Percentiles rank a stretch among this genome's conserved stretches.
Conservation (phyloP, 2,797 vertebrate genomes). For the Eleutherodactylus coqui region DNA sequence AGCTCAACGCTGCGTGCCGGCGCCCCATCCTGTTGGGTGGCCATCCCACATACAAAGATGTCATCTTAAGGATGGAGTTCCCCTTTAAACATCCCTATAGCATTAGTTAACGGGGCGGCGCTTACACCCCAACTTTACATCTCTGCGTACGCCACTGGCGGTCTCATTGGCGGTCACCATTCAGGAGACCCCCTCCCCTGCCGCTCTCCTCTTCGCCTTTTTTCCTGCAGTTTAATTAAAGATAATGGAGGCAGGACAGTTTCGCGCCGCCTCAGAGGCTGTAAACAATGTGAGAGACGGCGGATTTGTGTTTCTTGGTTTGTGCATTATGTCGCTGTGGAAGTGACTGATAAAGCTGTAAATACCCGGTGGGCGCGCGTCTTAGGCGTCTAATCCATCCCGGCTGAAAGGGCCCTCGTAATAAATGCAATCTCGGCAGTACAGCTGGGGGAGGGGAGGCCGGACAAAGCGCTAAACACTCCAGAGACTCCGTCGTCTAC, state of each 20-base stretch:
- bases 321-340: slow-evolving; percentile 17
- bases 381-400: background rate
- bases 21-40: too few species aligned
- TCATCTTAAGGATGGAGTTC: too few species aligned
- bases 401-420: background rate
- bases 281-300: slow-evolving; percentile 26
- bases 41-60: too few species aligned
- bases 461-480: too few species aligned
- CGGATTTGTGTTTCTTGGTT: background rate
- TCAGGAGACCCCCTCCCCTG: background rate
- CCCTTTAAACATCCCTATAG: too few species aligned
- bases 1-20: too few species aligned
- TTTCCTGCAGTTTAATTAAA: slow-evolving; percentile 52
- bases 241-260: slow-evolving; percentile 24
- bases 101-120: too few species aligned
- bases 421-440: background rate
- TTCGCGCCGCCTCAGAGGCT: slow-evolving; percentile 17
- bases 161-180: background rate
- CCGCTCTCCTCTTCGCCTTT: background rate
- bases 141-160: too few species aligned
- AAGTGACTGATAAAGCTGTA: slow-evolving; percentile 43
- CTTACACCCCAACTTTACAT: too few species aligned
- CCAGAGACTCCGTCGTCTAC: background rate
- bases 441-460: background rate
- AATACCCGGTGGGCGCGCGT: background rate